Evolutionary conservation across 30 jellyfish, hydroid and myxozoan species (phyloP).

Genomic region (Hydractinia symbiolongicarpus): DNA sequence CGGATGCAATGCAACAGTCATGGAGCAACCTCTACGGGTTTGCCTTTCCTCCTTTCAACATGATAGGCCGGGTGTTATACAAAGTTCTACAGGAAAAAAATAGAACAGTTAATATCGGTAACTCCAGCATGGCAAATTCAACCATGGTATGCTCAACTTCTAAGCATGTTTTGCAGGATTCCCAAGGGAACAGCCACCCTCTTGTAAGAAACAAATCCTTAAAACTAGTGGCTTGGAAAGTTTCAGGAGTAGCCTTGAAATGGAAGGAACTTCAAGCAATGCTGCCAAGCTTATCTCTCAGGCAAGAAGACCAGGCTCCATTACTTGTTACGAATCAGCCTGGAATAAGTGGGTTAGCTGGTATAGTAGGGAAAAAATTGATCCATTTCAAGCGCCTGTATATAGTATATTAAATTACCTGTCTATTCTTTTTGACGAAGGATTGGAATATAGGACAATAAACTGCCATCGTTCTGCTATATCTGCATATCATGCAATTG

Average conservation of each 20-base stretch:
- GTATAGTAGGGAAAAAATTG: constrained; percentile 31
- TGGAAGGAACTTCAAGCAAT: constrained; percentile 15
- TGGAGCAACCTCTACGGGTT: neutral
- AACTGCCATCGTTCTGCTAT: constrained; percentile 32
- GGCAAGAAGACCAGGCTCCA: constrained; percentile 33
- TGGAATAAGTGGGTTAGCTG: constrained; percentile 47
- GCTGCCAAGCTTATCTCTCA: constrained; percentile 33
- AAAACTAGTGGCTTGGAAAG: constrained; percentile 16
- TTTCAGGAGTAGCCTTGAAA: constrained; percentile 29
- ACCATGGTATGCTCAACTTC: constrained; percentile 20
- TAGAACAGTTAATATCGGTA: neutral
- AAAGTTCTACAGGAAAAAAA: too few relatives aligned
- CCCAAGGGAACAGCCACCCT: constrained; percentile 16
- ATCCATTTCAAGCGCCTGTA: constrained; percentile 33
- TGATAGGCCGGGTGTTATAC: too few relatives aligned
- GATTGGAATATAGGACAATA: constrained; percentile 24
- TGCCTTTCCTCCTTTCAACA: too few relatives aligned
- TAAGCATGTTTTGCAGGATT: neutral
- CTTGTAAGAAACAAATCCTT: neutral
- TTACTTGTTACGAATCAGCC: constrained; percentile 42
- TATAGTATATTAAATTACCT: constrained; percentile 24
- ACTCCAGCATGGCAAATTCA: constrained; percentile 27
- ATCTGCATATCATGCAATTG: constrained; percentile 14
- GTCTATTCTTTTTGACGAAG: constrained; percentile 13
- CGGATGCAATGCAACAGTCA: neutral